Evolutionary conservation across 2,888 invertebrate species (phyloP).

Genomic region (Gymnoscelis rufifasciata): DNA sequence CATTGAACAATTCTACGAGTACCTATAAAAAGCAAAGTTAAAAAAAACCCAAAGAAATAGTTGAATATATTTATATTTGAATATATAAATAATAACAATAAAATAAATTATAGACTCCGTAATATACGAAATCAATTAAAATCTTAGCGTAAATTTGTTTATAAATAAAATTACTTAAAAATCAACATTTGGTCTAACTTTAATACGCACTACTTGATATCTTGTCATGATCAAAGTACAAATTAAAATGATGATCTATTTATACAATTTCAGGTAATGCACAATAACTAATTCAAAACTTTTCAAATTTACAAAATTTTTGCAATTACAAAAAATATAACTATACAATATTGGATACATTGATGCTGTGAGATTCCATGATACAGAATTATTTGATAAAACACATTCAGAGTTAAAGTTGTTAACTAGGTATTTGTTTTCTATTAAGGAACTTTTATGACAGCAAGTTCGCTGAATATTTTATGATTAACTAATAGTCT

Average conservation of each 20-base stretch:
- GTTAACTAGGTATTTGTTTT: too few relatives aligned
- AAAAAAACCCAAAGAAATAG: neutral
- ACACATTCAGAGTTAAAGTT: too few relatives aligned
- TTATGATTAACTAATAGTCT: too few relatives aligned
- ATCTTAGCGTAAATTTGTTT: constrained; percentile 25
- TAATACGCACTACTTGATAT: constrained; percentile 34
- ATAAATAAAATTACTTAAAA: constrained; percentile 42
- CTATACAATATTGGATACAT: neutral
- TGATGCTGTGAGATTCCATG: neutral
- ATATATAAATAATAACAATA: constrained; percentile 56
- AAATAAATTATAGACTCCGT: constrained; percentile 64
- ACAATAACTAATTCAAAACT: neutral
- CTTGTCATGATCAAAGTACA: constrained; percentile 62
- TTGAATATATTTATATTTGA: constrained; percentile 42
- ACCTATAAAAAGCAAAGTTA: too few relatives aligned
- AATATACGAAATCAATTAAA: constrained; percentile 62
- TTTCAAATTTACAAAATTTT: constrained; percentile 1
- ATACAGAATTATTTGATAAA: too few relatives aligned
- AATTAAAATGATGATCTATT: constrained; percentile 22
- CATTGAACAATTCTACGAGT: too few relatives aligned
- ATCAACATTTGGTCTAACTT: constrained; percentile 55
- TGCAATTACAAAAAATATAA: neutral
- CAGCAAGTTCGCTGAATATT: constrained; percentile 10
- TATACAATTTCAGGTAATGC: constrained; percentile 4
- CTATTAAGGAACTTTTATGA: constrained; percentile 21